Conservation (phyloP, 1,140 invertebrate species). For the Nylanderia fulva region DNA sequence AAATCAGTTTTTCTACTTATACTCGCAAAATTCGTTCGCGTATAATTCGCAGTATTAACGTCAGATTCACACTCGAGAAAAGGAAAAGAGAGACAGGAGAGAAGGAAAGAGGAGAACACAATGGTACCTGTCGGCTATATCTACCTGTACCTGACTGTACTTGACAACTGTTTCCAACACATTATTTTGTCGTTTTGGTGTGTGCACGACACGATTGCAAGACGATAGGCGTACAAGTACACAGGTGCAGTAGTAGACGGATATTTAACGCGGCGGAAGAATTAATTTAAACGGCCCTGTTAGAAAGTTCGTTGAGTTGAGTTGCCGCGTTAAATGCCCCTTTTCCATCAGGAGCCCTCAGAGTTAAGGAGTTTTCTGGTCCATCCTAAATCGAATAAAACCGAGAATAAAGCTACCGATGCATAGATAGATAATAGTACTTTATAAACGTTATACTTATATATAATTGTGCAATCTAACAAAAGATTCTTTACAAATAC, state of each 20-base stretch:
- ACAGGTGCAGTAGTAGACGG: constrained; percentile 15
- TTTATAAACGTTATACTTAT: not conserved
- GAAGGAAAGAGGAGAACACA: not conserved
- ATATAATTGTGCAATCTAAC: not conserved
- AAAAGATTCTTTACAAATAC: not conserved
- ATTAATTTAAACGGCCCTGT: constrained; percentile 52
- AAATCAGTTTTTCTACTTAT: constrained; percentile 41
- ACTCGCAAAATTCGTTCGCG: constrained; percentile 36
- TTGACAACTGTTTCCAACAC: constrained; percentile 32
- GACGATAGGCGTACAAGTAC: constrained; percentile 14
- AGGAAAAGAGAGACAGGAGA: no score
- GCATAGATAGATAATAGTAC: not conserved
- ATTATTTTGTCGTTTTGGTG: constrained; percentile 10
- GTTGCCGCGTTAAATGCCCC: constrained; percentile 35
- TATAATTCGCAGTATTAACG: constrained; percentile 53
- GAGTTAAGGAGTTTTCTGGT: not conserved
- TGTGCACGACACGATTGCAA: constrained; percentile 37
- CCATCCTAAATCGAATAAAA: not conserved
- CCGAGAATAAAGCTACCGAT: not conserved
- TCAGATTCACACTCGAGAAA: constrained; percentile 21
- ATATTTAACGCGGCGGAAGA: constrained; percentile 33
- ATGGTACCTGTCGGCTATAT: constrained; percentile 1
- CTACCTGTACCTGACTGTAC: no score
- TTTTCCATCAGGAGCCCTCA: constrained; percentile 10
- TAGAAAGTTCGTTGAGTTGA: constrained; percentile 48